Conservation (phyloP, 2,797 vertebrate genomes). For the Enteromius viviparus region DNA sequence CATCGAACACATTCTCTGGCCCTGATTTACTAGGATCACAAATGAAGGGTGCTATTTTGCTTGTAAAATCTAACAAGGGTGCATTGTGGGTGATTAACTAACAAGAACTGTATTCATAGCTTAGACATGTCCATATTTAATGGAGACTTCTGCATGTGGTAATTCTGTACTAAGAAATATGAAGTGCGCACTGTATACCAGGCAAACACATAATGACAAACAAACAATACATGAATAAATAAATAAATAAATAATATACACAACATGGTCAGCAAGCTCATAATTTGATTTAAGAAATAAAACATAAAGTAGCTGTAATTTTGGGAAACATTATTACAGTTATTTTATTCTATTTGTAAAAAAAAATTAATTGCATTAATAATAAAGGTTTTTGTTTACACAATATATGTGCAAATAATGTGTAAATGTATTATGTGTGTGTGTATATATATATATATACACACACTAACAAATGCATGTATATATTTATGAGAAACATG, state of each 20-base stretch:
- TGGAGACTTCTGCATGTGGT: not conserved
- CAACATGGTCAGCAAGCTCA: not conserved
- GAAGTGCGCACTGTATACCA: not conserved
- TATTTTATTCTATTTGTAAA: not conserved
- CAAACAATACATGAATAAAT: not conserved
- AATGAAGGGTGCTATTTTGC: conserved; percentile 2
- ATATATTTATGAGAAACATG: no score
- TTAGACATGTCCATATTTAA: not conserved
- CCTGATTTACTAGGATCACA: conserved; percentile 5
- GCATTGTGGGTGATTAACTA: conserved; percentile 8
- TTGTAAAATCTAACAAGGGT: not conserved
- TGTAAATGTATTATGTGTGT: no score
- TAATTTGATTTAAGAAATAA: not conserved
- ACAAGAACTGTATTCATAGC: not conserved
- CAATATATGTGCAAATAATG: no score
- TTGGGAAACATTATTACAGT: not conserved
- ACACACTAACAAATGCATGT: no score
- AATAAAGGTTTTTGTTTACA: no score
- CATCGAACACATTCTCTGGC: not conserved
- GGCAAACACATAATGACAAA: not conserved
- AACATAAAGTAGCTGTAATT: not conserved
- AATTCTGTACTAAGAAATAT: not conserved
- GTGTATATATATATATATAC: no score
- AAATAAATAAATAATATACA: not conserved
- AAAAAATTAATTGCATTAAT: no score